Evolutionary conservation across 2,113 vertebrate species (phyloP).

Genomic region (Pseudorasbora parva): DNA sequence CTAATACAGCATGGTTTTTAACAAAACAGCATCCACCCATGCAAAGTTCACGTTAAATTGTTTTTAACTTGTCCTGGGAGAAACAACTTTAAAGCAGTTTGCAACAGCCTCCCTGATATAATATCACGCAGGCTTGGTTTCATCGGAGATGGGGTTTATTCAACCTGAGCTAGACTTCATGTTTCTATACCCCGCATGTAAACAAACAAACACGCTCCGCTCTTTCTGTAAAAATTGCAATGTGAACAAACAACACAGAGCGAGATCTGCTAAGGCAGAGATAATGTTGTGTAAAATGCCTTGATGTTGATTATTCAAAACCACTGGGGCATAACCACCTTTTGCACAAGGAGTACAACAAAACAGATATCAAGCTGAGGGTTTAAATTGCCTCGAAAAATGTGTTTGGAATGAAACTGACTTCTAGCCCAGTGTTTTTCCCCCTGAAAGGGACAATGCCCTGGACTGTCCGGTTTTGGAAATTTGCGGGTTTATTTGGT

Average conservation of each 20-base stretch:
- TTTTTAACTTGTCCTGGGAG: neutral
- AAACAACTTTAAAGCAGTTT: neutral
- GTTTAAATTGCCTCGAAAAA: slow-evolving; percentile 30
- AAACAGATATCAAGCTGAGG: slow-evolving; percentile 34
- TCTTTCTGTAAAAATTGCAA: neutral
- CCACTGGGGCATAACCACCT: slow-evolving; percentile 13
- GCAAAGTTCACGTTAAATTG: neutral
- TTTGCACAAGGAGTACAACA: slow-evolving; percentile 24
- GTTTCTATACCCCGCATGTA: neutral
- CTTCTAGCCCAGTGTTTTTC: neutral
- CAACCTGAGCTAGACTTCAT: slow-evolving; percentile 12
- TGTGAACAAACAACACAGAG: slow-evolving; percentile 17
- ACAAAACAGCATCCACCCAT: neutral
- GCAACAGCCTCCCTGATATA: neutral
- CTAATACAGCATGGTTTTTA: neutral
- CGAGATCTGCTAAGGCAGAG: slow-evolving; percentile 12
- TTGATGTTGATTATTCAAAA: slow-evolving; percentile 38
- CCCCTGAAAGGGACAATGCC: neutral
- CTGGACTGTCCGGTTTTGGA: neutral
- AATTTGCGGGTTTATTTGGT: neutral
- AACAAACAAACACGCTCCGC: neutral
- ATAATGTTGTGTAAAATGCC: slow-evolving; percentile 37
- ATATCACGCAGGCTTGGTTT: slow-evolving; percentile 5
- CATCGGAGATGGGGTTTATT: neutral
- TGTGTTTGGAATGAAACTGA: slow-evolving; percentile 34